Evolutionary conservation across 2,888 invertebrate genomes (phyloP).

Genomic region (Meteorus cinctellus): DNA sequence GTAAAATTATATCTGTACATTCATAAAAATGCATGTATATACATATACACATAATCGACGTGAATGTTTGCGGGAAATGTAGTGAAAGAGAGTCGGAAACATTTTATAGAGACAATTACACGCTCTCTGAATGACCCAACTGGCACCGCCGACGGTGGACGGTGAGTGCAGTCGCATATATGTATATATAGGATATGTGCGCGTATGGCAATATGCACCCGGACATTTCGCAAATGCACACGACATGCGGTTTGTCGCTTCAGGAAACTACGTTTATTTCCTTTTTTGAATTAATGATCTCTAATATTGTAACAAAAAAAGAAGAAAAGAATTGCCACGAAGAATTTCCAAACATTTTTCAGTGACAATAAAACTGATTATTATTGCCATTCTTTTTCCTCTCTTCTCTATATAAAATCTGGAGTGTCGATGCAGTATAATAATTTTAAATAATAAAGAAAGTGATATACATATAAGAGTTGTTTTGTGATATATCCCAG

Average conservation of each 20-base stretch:
- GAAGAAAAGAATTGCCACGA: neutral
- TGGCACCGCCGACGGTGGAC: conserved; percentile 30
- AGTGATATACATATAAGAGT: neutral
- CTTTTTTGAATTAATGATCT: conserved; percentile 13
- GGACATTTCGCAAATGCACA: conserved; percentile 31
- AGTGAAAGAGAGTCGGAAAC: conserved; percentile 34
- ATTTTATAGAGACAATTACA: conserved; percentile 52
- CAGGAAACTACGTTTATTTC: conserved; percentile 11
- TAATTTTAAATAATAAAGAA: neutral
- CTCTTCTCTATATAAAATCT: too few species aligned
- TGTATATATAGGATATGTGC: neutral
- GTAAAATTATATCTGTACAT: conserved; percentile 1
- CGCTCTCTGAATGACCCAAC: conserved; percentile 48
- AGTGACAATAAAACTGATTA: neutral
- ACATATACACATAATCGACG: neutral
- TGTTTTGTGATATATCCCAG: neutral
- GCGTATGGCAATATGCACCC: conserved; percentile 22
- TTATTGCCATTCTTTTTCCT: neutral
- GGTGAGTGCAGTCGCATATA: conserved; percentile 10
- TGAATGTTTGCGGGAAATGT: conserved; percentile 15
- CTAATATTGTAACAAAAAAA: neutral
- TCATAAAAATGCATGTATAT: neutral
- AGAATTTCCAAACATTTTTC: neutral
- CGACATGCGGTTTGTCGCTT: conserved; percentile 6
- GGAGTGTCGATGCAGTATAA: neutral